These are phyloP conservation scores for Sebastes aleutianus DNA, from an alignment of 2,797 vertebrate species.

Conservation along the genomic window DNA sequence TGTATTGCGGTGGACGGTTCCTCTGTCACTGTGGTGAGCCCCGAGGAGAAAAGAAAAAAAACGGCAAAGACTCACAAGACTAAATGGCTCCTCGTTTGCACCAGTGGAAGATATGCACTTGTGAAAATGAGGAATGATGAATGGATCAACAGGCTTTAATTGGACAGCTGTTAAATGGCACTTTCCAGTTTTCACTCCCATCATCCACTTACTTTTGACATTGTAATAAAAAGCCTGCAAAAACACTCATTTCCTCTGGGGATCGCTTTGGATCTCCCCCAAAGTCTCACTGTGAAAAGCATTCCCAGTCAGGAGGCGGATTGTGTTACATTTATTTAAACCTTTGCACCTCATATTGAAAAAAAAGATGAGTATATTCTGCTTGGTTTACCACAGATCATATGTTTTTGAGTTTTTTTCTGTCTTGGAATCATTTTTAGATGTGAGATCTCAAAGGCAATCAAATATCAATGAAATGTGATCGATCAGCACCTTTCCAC, in stretches of 20 bases:
- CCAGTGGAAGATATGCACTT: background rate
- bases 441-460: background rate
- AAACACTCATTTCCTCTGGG: conserved; percentile 45
- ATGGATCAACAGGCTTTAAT: conserved; percentile 22
- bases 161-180: conserved; percentile 40
- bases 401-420: background rate
- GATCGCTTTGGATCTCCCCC: conserved; percentile 20
- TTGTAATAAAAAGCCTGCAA: conserved; percentile 43
- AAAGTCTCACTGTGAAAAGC: conserved; percentile 7
- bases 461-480: background rate
- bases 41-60: conserved; percentile 8
- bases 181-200: conserved; percentile 25
- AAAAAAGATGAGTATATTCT: background rate
- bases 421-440: background rate
- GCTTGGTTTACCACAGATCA: background rate
- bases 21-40: conserved; percentile 27
- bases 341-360: background rate
- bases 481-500: background rate
- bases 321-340: background rate
- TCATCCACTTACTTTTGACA: conserved; percentile 46
- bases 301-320: background rate
- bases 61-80: conserved; percentile 17
- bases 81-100: conserved; percentile 7
- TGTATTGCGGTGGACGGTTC: conserved; percentile 26
- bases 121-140: conserved; percentile 18